Base-by-base conservation (phyloP, 2,797 vertebrate species). In the Lepus townsendii region DNA sequence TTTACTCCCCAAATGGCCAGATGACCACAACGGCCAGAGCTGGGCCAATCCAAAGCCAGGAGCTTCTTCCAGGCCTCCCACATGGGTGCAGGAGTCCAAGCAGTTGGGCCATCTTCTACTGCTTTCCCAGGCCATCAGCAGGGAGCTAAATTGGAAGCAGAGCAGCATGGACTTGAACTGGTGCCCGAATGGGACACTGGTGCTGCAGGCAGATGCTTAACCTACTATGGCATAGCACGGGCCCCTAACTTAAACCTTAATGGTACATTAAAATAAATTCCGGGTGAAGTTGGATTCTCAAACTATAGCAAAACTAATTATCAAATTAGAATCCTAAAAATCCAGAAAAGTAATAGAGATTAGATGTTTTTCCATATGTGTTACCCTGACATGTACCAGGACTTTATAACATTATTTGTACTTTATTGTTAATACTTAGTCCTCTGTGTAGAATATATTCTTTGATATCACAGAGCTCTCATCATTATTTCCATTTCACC, bases 361-460 rank as follows among this genome's bases (percentile, higher is more conserved):
- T 32, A 90, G 14, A 60, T 93, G 2, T 68, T 47, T 90, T 86
- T 57, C 13, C 60, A 42, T 82, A 17, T 54, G 20, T 83, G 27
- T 54, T 47, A 47, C 65, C 42, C 63, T 77, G n/a, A 57, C 65
- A 42, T 83, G 30, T 65, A 42, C 75, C 50, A 66, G 54, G 5
- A 24, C n/a, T 84, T 72, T 91, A 77, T 91, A 91, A 62, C 20
- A 9, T 78, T 76, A 71, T 92, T 76, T 92, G 35, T 9, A 71
- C 42, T 88, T 76, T 88, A 71, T 88, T 88, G 9, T 88, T 83
- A 77, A 47, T 73, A 87, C 57, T 80, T 93, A 90, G 27, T 66
- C 86, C 17, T 86, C 19, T 50, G 22, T 24, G 54, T 57, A 57
- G 1, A 92, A 71, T 71, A 32, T 77, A 22, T 27, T 77, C 52